Evolutionary conservation across 2,113 vertebrate genomes (phyloP), one percentile per base, ranked within the genome.

Genomic region (Triplophysa dalaica): DNA sequence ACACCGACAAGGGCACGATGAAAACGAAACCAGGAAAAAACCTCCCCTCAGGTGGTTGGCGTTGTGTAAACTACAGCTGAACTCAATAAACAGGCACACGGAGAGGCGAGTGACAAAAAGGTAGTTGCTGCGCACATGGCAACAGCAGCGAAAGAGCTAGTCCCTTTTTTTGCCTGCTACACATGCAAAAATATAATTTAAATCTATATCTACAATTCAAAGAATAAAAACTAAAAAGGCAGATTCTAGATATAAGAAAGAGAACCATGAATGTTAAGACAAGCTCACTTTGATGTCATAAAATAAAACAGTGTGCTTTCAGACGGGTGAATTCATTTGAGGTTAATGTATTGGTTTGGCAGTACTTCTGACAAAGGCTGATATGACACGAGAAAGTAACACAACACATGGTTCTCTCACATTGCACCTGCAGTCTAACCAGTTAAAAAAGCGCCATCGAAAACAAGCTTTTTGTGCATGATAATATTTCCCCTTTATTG

Each of bases 1-100:
- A 83, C 83, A 88, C 86, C 77, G 83, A 85, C 58, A 82, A 81
- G 89, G 85, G 85, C 83, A 88, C 29, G 78, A 56, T 38, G 76
- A 69, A 76, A 68, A 77, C 56, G 64, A 52, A 38, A 48, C 80
- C 38, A 82, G 87, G 85, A 77, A 85, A 82, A 88, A 84, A 84
- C 77, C 75, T 86, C 84, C 88, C 88, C 87, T 88, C 86, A 89
- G 87, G 89, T 88, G 89, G 89, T 90, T 92, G 93, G 93, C 92
- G 93, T 92, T 94, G 93, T 91, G 86, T 89, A 91, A 91, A 88
- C 88, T 90, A 91, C 86, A 90, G 89, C 90, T 87, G 87, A 91
- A 87, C 87, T 90, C 88, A 89, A 92, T 90, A 89, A 88, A 84
- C 82, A 81, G 52, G 63, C 54, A 85, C 67, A 80, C 87, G 88